phyloP scores from a whole-genome alignment of 2,888 invertebrate species.

The Diaphora mendica region DNA sequence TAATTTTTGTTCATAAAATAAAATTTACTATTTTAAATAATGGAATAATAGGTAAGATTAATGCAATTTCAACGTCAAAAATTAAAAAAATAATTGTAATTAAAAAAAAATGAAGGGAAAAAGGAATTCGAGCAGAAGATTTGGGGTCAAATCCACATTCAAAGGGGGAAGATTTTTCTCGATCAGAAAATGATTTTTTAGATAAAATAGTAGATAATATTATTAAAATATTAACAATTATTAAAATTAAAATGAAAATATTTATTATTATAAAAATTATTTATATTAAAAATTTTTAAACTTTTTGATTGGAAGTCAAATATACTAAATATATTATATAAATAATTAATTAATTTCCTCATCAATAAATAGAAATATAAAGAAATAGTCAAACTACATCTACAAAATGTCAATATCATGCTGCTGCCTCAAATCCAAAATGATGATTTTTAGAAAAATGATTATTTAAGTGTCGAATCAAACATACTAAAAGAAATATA shows the following conservation, averaged over 20 bases:
- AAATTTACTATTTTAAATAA: constrained; percentile 67
- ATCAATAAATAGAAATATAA: constrained; percentile 89
- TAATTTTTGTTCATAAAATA: constrained; percentile 65
- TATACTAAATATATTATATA: constrained; percentile 90
- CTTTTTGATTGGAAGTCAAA: constrained; percentile 91
- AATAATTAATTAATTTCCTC: constrained; percentile 86
- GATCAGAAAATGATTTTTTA: constrained; percentile 86
- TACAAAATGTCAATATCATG: constrained; percentile 79
- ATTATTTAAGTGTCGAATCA: constrained; percentile 66
- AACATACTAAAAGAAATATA: constrained; percentile 65
- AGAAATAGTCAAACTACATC: constrained; percentile 75
- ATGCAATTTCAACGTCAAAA: constrained; percentile 90
- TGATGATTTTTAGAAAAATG: constrained; percentile 73
- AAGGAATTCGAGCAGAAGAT: constrained; percentile 71
- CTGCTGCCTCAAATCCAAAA: constrained; percentile 76
- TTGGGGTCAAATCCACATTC: constrained; percentile 82
- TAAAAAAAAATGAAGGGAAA: constrained; percentile 87
- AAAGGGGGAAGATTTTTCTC: constrained; percentile 89
- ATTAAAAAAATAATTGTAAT: constrained; percentile 90
- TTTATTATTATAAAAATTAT: constrained; percentile 81
- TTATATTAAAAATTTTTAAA: constrained; percentile 86
- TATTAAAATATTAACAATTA: constrained; percentile 82
- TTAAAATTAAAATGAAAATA: constrained; percentile 67
- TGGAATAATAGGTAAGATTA: constrained; percentile 87
- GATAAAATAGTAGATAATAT: constrained; percentile 80